phyloP scores from a whole-genome alignment of 2,888 invertebrate genomes.

The Leucania comma region DNA sequence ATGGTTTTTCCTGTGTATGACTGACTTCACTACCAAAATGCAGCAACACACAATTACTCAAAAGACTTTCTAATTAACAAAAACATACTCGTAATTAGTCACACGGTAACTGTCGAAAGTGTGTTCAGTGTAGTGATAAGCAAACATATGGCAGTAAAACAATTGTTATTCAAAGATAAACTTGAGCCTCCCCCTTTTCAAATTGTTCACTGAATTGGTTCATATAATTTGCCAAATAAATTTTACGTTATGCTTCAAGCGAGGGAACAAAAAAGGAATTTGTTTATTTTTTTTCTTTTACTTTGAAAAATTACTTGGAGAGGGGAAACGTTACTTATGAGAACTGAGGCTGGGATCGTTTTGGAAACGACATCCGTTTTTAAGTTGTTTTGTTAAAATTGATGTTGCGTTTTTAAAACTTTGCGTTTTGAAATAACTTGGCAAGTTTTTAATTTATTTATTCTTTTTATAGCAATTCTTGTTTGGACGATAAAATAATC shows the following conservation, averaged over 20 bases:
- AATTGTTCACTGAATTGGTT: constrained; percentile 66
- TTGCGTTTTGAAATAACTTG: constrained; percentile 15
- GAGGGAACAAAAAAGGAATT: constrained; percentile 52
- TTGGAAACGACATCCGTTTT: constrained; percentile 40
- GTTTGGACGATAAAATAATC: not conserved
- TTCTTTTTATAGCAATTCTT: constrained; percentile 25
- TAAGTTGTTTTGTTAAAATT: constrained; percentile 31
- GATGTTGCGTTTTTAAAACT: constrained; percentile 22
- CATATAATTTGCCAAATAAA: constrained; percentile 71
- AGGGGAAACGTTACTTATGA: not conserved
- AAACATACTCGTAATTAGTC: constrained; percentile 19
- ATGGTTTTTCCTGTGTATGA: constrained; percentile 12
- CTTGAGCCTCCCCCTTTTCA: constrained; percentile 43
- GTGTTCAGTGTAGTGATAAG: constrained; percentile 42
- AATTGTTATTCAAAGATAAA: constrained; percentile 56
- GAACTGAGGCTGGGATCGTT: constrained; percentile 14
- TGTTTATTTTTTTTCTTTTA: constrained; percentile 60
- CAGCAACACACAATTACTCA: constrained; percentile 8
- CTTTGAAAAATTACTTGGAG: constrained; percentile 41
- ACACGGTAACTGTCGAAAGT: constrained; percentile 30
- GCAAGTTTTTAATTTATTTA: constrained; percentile 33
- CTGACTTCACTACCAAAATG: constrained; percentile 1
- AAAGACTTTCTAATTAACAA: constrained; percentile 44
- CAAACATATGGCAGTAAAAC: constrained; percentile 44
- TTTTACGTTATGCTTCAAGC: constrained; percentile 55